Base-by-base conservation (phyloP, 1,140 invertebrate genomes). In the Bradynema listronoti region DNA sequence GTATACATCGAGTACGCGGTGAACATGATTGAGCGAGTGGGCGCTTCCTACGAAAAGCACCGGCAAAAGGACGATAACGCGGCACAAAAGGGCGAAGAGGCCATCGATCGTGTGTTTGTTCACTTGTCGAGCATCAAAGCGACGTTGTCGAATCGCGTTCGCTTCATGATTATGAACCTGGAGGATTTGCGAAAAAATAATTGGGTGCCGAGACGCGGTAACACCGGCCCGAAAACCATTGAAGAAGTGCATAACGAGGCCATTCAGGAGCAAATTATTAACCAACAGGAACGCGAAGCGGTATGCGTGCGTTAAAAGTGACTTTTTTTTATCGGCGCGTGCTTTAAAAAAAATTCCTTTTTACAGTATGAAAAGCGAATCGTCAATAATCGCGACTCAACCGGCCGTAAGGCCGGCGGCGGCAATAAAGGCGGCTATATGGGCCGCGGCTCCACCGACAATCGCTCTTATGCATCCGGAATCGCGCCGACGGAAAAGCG, bases 1-100 rank as follows among this genome's bases (percentile, higher is more conserved):
- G 59, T 60, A 27, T 61, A 61, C 27, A 60, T 61, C 14, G 59
- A 61, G 59, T 61, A 61, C 43, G 59, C 59, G 5, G 55, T 60
- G 7, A 41, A 61, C n/a, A 49, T 61, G 39, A 36, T 61, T 25
- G 59, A 62, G 33, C 56, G 53, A 22, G 55, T 61, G n/a, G 59
- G 59, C 32, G 43, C 45, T 24, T 49, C 36, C 27, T 61, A 61
- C 43, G 62, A 65, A 34, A 66, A 52, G 29, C 46, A 50, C 2
- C 49, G 50, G 6, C 33, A 29, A 1, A 25, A 39, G 19, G 9
- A 14, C n/a, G 9, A 53, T 7, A 14, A 11, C n/a, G 22, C 55
- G 16, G 56, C 29, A 32, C 22, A 9, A 24, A 25, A 58, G n/a
- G 22, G 22, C 16, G 19, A 61, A 47, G 59, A 46, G 22, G 11